Base-by-base conservation (phyloP, 2,113 vertebrate genomes). In the Protobothrops flavoviridis region DNA sequence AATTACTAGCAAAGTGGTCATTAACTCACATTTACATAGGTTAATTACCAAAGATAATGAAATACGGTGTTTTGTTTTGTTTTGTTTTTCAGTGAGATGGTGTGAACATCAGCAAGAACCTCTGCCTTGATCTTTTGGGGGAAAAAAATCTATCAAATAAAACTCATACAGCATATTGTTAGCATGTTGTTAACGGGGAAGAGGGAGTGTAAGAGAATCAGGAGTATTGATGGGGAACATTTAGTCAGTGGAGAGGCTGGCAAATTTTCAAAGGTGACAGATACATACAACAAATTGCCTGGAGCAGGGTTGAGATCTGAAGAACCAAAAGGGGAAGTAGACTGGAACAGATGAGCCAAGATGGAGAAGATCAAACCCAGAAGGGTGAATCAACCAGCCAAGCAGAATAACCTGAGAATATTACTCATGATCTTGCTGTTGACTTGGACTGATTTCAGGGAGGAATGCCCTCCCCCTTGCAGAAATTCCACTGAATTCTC, bases 1-100 rank as follows among this genome's bases (percentile, higher is more conserved):
- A 94, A 95, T 94, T 94, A 57, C 0, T 33, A 64, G 43, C 69
- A 57, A 96, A 94, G 55, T 92, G 45, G 90, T 61, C 74, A 92
- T 96, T 96, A 95, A 39, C 91, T 94, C 24, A 0, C 17, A 96
- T 96, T 96, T 96, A 55, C 95, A 89, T 93, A 95, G 95, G 94
- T 96, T 97, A 97, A 95, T 96, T 96, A 90, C n/a, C 93, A 3
- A 33, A 91, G 33, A 92, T 81, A 95, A 91, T 17, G 53, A 91
- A 96, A 94, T 89, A 95, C 45, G 23, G 92, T 64, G 57, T 11
- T 21, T 88, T 93, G 90, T 20, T 93, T 59, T 57, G 93, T 92
- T 93, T 59, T 57, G 93, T 92, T 93, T 95, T 96, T 95, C 94
- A 81, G 69, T 39, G n/a, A 33, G 69, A 81, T 39, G 69, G 69